phyloP scores from a whole-genome alignment of 2,113 vertebrate genomes.

The Nycticryphes semicollaris region DNA sequence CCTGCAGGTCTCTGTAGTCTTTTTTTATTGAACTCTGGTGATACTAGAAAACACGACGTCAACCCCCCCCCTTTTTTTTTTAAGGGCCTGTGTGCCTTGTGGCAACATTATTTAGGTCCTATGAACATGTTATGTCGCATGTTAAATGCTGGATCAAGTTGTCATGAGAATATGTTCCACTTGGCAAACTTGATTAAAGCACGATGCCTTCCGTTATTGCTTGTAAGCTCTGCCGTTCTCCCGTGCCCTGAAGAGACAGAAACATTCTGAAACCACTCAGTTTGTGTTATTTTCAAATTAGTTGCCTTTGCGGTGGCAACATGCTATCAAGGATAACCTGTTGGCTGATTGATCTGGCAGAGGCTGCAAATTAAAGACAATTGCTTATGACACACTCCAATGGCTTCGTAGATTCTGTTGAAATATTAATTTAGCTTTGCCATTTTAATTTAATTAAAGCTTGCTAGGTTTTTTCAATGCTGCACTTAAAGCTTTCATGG shows the following conservation, averaged over 20 bases:
- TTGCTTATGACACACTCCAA: slow-evolving; percentile 48
- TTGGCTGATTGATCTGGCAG: slow-evolving; percentile 46
- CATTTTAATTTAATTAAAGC: slow-evolving; percentile 65
- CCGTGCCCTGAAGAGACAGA: slow-evolving; percentile 41
- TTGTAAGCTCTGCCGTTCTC: slow-evolving; percentile 9
- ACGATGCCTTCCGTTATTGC: not conserved
- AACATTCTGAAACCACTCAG: slow-evolving; percentile 43
- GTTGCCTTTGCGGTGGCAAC: slow-evolving; percentile 27
- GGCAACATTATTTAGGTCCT: not conserved
- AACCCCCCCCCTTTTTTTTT: not conserved
- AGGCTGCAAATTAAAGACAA: slow-evolving; percentile 53
- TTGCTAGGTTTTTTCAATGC: not conserved
- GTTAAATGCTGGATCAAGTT: not conserved
- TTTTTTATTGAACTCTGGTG: not conserved
- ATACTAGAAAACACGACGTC: not conserved
- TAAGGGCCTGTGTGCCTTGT: not conserved
- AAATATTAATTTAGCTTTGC: slow-evolving; percentile 65
- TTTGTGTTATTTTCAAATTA: slow-evolving; percentile 55
- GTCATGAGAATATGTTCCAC: slow-evolving; percentile 39
- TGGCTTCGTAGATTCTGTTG: slow-evolving; percentile 36
- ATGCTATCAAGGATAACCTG: slow-evolving; percentile 37
- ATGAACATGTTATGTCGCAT: not conserved
- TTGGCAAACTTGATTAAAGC: slow-evolving; percentile 42
- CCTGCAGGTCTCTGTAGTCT: not conserved
- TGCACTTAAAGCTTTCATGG: slow-evolving; percentile 27